Evolutionary conservation across 2,888 invertebrate species (phyloP), one percentile per base, ranked within the genome.

Genomic region (Agriopis marginaria): DNA sequence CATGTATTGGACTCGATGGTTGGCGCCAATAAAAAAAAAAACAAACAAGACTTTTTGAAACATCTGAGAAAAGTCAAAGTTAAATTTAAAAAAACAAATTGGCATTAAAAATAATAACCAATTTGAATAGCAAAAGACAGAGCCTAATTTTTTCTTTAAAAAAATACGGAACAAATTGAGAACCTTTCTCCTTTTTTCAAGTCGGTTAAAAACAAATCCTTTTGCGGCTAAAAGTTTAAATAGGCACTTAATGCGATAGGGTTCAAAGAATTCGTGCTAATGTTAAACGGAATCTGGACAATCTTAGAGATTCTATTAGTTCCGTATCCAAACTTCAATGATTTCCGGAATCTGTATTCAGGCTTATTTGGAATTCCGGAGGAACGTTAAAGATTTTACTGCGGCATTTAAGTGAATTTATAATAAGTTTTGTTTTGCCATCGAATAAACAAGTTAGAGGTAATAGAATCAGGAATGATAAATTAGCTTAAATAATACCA

Each of bases 261-360:
- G 90, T 89, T 88, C 81, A 81, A 91, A 89, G 90, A 91, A 92
- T 91, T 89, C 81, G 81, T 63, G 88, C 87, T 89, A 90, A 92
- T 92, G 89, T 91, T 89, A 84, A 90, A 87, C 87, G 92, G 90
- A 91, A 91, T 92, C 85, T 86, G 86, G 84, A 87, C 90, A 89
- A 91, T 92, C 91, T 89, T 88, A 90, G 90, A 90, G 89, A 89
- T 91, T 88, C 92, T 89, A 93, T 92, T 92, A 92, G 61, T 70
- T 70, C 68, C 51, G 51, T 89, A 59, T 58, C 47, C 58, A 47
- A 58, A n/a, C 45, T 58, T 47, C 45, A 47, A 58, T 45, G 58
- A 58, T 58, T 92, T 91, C 87, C 85, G 86, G 88, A 56, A 42
- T n/a, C n/a, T n/a, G n/a, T n/a, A 42, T 56, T 56, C 45, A 23